A percentile compares a stretch with the other conserved stretches of the same genome.
These are phyloP conservation scores for Noctua fimbriata DNA, from an alignment of 2,888 invertebrate genomes.

Conservation along the genomic window DNA sequence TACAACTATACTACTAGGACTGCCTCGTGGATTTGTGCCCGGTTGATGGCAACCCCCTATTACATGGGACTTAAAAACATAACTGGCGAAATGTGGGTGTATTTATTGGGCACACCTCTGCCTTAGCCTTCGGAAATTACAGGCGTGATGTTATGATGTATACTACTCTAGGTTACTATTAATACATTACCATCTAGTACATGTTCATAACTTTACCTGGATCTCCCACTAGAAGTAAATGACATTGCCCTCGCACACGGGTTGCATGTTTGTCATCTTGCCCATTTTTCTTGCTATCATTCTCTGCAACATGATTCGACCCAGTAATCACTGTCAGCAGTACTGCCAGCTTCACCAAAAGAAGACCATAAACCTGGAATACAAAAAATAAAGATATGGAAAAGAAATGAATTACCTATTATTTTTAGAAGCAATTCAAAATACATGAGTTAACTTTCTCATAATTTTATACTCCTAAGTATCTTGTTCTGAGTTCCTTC, in stretches of 20 bases:
- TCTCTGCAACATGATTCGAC: constrained; percentile 80
- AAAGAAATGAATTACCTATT: neutral
- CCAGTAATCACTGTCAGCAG: constrained; percentile 91
- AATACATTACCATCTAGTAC: neutral
- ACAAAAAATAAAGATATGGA: neutral
- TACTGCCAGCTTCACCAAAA: constrained; percentile 96
- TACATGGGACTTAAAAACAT: too few species aligned
- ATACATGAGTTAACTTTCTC: neutral
- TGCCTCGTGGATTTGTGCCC: too few species aligned
- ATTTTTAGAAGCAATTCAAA: neutral
- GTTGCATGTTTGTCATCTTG: constrained; percentile 90
- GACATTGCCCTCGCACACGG: constrained; percentile 94
- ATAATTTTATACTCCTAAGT: neutral
- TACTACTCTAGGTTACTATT: too few species aligned
- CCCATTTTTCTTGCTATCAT: constrained; percentile 78
- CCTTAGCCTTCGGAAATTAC: too few species aligned
- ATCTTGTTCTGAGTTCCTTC: neutral
- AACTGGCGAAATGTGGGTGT: too few species aligned
- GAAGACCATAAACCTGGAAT: constrained; percentile 95
- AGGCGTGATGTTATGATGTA: too few species aligned
- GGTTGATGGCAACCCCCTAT: too few species aligned
- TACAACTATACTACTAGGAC: too few species aligned
- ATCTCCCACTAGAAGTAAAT: constrained; percentile 96
- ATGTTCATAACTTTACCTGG: constrained; percentile 89
- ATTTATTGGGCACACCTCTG: too few species aligned